Base-by-base conservation (phyloP, 2,888 invertebrate genomes). In the Seira ritae region DNA sequence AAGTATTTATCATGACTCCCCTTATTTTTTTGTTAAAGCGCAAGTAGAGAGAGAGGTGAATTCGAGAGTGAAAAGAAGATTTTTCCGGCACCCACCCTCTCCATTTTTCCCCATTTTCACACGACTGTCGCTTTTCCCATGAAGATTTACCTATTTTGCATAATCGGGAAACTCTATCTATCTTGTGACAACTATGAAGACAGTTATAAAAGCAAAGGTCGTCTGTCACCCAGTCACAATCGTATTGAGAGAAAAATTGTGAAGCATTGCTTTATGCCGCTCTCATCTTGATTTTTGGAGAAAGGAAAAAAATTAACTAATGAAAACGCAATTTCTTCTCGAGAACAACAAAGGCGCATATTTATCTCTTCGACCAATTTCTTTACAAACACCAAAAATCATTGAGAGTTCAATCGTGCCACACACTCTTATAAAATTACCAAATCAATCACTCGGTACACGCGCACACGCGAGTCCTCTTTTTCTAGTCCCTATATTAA, bases 81-180 rank as follows among this genome's bases (percentile, higher is more conserved):
- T 10, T 20, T 22, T 17, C 6, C 8, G 55, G 72, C 50, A 80
- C 50, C 76, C 84, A 67, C 80, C 84, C 84, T 80, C 8, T 31
- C 31, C 31, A 31, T 70, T 84, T 84, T 75, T 70, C 75, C 76
- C 77, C 82, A 73, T 84, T 85, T 88, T 86, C 86, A 87, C 87
- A 87, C 88, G 87, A 87, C 86, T 88, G 89, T 84, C 83, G 80
- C 86, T 84, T 80, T 89, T 89, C 89, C 88, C 89, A 89, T 88
- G 89, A 88, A 89, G 89, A 89, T 88, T 89, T 89, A 87, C 85
- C 86, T 87, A 87, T 70, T 89, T 89, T 89, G 88, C 89, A 89
- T 89, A 89, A 89, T 89, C 89, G 88, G 84, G 75, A 84, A 87
- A 86, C 87, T 86, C 87, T 87, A 88, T 87, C 85, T 86, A 86